Evolutionary conservation across 2,113 vertebrate genomes (phyloP).

Genomic region (Dipodomys ordii): DNA sequence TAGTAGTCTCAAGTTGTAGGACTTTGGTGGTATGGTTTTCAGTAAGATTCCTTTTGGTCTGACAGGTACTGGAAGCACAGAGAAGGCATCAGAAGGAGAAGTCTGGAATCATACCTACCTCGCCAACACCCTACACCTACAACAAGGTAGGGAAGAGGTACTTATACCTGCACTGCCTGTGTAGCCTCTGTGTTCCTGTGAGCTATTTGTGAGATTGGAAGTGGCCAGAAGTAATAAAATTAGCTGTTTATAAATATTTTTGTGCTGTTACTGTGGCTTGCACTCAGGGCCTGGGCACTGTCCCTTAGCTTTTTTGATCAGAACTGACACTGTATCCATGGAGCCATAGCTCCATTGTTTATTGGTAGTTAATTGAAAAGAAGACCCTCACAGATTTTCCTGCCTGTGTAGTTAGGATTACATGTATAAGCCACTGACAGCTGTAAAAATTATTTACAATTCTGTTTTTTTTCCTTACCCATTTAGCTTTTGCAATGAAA

Average conservation of each 20-base stretch:
- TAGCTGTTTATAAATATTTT: too few species aligned
- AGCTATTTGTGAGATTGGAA: neutral
- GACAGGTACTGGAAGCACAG: constrained; percentile 98
- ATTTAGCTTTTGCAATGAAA: neutral
- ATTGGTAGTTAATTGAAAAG: too few species aligned
- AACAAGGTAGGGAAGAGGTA: constrained; percentile 91
- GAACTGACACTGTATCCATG: too few species aligned
- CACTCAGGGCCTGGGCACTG: too few species aligned
- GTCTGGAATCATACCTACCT: constrained; percentile 99
- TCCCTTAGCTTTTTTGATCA: too few species aligned
- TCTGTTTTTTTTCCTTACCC: constrained; percentile 3
- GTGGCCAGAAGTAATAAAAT: neutral
- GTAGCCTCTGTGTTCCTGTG: neutral
- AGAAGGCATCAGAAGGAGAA: constrained; percentile 99
- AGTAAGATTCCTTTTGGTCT: neutral
- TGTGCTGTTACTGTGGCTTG: too few species aligned
- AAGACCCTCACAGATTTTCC: too few species aligned
- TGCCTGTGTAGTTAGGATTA: too few species aligned
- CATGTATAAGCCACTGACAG: too few species aligned
- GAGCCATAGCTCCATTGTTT: too few species aligned
- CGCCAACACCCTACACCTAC: constrained; percentile 98
- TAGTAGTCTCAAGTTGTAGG: neutral
- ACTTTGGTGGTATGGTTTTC: constrained; percentile 14
- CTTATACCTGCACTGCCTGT: neutral
- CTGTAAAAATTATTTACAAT: neutral